Evolutionary conservation across 1,140 invertebrate genomes (phyloP), one percentile per base, ranked within the genome.

Genomic region (Trichogramma pretiosum): DNA sequence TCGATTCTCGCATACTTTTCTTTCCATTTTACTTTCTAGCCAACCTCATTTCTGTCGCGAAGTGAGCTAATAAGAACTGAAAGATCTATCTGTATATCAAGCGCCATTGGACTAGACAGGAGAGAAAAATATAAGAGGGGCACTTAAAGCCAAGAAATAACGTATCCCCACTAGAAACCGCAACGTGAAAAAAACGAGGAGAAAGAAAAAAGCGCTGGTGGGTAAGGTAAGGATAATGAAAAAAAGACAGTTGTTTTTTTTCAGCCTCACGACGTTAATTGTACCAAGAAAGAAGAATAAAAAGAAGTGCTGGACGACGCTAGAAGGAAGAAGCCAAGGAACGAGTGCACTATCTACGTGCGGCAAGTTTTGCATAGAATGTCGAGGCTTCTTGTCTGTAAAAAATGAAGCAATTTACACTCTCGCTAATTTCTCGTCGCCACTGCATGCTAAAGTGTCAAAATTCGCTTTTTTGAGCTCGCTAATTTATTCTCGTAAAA

Each of bases 301-400:
- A n/a, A n/a, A n/a, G n/a, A n/a, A n/a, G n/a, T n/a, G n/a, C n/a
- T n/a, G n/a, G n/a, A n/a, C n/a, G n/a, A n/a, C n/a, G n/a, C n/a
- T n/a, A n/a, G 33, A 34, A n/a, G 5, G 33, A 34, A 34, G 16
- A 34, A 16, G 16, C 10, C 10, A n/a, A 14, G 9, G 16, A 8
- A 16, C 4, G 39, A 41, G n/a, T n/a, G n/a, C n/a, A n/a, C n/a
- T n/a, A n/a, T n/a, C n/a, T n/a, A n/a, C n/a, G n/a, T n/a, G n/a
- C n/a, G n/a, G n/a, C n/a, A n/a, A n/a, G n/a, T n/a, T 26, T 41
- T 34, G 32, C 18, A 44, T 43, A 44, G 24, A 38, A 22, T n/a
- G n/a, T n/a, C n/a, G n/a, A n/a, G n/a, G n/a, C 17, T 35, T 13
- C 10, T n/a, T 16, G 44, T 2, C 21, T 14, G 30, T 10, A 21